Evolutionary conservation across 2,797 vertebrate species (phyloP).

Genomic region (Spinus olivaceus): DNA sequence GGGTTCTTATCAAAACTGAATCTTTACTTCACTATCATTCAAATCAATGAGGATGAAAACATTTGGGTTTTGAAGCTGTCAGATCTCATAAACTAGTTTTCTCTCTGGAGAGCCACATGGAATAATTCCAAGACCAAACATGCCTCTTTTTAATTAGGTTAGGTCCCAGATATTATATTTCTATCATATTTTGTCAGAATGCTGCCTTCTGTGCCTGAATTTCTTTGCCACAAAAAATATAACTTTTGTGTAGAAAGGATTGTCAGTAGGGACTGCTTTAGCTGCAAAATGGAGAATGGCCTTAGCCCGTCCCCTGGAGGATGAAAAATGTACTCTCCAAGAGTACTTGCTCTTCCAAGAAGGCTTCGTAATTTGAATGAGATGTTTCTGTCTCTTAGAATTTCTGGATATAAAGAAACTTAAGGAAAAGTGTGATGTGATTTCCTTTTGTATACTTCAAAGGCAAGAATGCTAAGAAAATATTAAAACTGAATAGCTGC

Average conservation of each 20-base stretch:
- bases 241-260: not conserved
- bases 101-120: not conserved
- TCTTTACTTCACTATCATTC: not conserved
- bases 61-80: not conserved
- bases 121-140: constrained; percentile 34
- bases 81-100: constrained; percentile 24
- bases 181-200: constrained; percentile 6
- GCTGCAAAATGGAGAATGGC: not conserved
- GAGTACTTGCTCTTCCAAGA: not conserved
- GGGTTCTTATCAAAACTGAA: not conserved
- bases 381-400: not conserved
- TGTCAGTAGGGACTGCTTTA: not conserved
- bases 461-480: not conserved
- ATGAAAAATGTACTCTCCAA: not conserved
- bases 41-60: not conserved
- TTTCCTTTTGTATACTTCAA: not conserved
- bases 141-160: constrained; percentile 18
- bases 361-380: not conserved
- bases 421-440: not conserved
- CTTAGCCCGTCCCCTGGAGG: not conserved
- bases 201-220: not conserved
- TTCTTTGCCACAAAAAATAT: not conserved
- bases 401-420: not conserved
- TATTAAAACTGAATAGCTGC: not conserved
- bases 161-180: constrained; percentile 4